Percentiles rank a stretch among this genome's conserved stretches.
Conservation (phyloP, 1,140 invertebrate species). For the Drosophila arawakana region DNA sequence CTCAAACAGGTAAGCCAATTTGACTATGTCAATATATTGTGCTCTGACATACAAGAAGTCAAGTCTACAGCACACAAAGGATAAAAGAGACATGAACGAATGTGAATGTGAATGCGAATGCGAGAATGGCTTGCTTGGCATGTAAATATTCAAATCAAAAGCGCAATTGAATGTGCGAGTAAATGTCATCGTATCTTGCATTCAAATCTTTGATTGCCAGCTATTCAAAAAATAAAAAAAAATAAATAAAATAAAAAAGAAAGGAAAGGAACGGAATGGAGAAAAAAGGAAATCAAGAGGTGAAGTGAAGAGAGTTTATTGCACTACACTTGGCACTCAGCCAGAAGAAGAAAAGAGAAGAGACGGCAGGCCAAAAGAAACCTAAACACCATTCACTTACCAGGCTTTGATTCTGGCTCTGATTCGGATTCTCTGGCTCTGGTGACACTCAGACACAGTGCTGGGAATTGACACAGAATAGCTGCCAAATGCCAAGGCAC, state of each 20-base stretch:
- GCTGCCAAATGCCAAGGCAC: conserved; percentile 75
- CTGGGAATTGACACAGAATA: conserved; percentile 80
- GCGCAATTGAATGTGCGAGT: conserved; percentile 80
- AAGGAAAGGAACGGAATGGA: neutral
- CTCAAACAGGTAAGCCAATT: conserved; percentile 63
- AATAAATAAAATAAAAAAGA: conserved; percentile 28
- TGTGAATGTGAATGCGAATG: conserved; percentile 44
- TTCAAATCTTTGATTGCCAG: conserved; percentile 83
- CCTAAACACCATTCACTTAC: conserved; percentile 54
- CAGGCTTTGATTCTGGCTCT: conserved; percentile 26
- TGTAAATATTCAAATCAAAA: conserved; percentile 83
- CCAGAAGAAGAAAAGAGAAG: conserved; percentile 34
- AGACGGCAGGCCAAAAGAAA: neutral
- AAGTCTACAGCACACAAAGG: conserved; percentile 35
- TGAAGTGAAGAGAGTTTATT: conserved; percentile 66
- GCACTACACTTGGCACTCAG: conserved; percentile 80
- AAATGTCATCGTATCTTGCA: conserved; percentile 83
- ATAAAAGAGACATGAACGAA: conserved; percentile 60
- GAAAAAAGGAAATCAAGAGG: conserved; percentile 23
- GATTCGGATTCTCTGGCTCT: conserved; percentile 22
- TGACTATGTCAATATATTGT: conserved; percentile 68
- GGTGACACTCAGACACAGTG: conserved; percentile 72
- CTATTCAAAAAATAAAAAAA: conserved; percentile 65
- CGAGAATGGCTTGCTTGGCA: conserved; percentile 40
- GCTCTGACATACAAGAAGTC: conserved; percentile 2